Conservation (phyloP, 2,888 invertebrate genomes). For the Aquatica leii region DNA sequence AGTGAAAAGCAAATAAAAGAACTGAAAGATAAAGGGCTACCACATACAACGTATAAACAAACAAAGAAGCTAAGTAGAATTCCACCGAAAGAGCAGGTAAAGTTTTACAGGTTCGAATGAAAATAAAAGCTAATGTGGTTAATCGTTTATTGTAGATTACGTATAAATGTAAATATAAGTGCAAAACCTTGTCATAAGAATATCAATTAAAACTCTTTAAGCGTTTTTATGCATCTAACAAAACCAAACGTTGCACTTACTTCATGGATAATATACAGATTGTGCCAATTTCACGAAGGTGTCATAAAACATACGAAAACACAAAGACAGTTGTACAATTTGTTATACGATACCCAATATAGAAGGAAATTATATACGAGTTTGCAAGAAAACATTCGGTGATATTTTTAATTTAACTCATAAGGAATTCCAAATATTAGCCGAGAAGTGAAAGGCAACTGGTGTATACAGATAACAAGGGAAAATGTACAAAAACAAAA, state of each 20-base stretch:
- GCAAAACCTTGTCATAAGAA: background rate
- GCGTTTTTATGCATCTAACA: background rate
- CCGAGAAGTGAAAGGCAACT: background rate
- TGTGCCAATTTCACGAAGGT: background rate
- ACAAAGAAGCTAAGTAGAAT: background rate
- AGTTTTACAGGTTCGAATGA: background rate
- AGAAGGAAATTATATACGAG: background rate
- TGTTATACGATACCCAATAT: background rate
- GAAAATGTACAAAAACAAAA: background rate
- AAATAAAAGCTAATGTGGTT: too few relatives aligned
- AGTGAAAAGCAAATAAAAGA: background rate
- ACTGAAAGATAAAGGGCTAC: background rate
- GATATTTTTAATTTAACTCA: background rate
- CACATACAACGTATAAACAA: too few relatives aligned
- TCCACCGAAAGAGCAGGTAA: background rate
- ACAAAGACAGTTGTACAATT: background rate
- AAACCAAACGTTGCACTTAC: background rate
- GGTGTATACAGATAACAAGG: background rate
- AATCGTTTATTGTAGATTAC: background rate
- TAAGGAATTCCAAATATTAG: background rate
- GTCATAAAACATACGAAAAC: background rate
- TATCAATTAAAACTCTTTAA: background rate
- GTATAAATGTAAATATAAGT: background rate
- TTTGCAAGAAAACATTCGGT: background rate
- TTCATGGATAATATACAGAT: background rate